phyloP scores from a whole-genome alignment of 2,888 invertebrate species.

The Cryptocephalus moraei region DNA sequence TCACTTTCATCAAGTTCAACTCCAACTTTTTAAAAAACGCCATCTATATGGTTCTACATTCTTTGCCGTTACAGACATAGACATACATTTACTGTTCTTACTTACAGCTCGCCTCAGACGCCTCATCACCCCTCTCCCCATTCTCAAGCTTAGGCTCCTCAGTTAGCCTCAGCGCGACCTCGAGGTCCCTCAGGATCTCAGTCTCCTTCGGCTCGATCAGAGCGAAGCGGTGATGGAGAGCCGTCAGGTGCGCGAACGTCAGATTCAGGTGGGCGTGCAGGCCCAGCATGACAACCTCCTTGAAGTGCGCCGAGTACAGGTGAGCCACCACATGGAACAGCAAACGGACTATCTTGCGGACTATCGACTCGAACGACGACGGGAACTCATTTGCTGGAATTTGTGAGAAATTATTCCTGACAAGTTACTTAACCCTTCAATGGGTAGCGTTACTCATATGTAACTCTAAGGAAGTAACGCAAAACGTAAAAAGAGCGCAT shows the following conservation, averaged over 20 bases:
- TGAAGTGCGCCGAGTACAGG: slow-evolving; percentile 95
- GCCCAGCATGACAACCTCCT: slow-evolving; percentile 85
- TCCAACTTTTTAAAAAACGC: no score
- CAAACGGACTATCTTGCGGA: slow-evolving; percentile 91
- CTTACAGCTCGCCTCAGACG: slow-evolving; percentile 15
- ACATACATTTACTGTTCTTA: no score
- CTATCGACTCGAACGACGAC: slow-evolving; percentile 84
- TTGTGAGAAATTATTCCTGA: no score
- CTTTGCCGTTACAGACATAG: no score
- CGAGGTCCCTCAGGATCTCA: slow-evolving; percentile 86
- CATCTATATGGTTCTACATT: no score
- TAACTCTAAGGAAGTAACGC: no score
- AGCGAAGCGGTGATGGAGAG: slow-evolving; percentile 74
- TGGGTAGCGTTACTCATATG: no score
- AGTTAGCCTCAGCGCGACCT: slow-evolving; percentile 65
- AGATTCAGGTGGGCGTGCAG: slow-evolving; percentile 95
- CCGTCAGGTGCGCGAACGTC: slow-evolving; percentile 93
- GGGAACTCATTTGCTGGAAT: slow-evolving; percentile 85
- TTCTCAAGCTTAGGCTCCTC: slow-evolving; percentile 32
- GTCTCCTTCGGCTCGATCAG: slow-evolving; percentile 94
- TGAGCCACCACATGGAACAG: slow-evolving; percentile 98
- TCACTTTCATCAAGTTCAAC: no score
- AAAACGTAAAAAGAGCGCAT: no score
- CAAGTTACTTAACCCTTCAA: no score
- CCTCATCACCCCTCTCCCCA: slow-evolving; percentile 22